Evolutionary conservation across 2,888 invertebrate species (phyloP), one percentile per base, ranked within the genome.

Genomic region (Cheilosia variabilis): DNA sequence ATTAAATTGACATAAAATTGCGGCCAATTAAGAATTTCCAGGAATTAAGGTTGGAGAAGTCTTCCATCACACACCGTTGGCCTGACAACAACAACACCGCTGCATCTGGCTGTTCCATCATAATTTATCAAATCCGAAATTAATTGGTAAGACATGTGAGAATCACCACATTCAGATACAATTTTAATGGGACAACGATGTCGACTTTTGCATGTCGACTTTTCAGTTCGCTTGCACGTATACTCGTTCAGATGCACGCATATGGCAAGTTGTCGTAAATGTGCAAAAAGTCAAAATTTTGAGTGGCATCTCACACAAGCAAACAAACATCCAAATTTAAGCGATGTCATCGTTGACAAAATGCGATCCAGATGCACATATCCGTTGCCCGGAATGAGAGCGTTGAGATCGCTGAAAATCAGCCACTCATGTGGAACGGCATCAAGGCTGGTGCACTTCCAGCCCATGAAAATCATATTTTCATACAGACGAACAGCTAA

Each of bases 21-120:
- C 71, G 84, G 75, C 84, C 84, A 84, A 84, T 84, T 84, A 84
- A 84, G 80, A 75, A 71, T 79, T 84, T 84, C 84, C 79, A 84
- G 84, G 84, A 84, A 84, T 79, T 84, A 80, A 84, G 80, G 84
- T 80, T 76, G 84, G 76, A 43, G 43, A 66, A 75, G 66, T 84
- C 63, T 63, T 5, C 22, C 75, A 62, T 15, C 27, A 55, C 63
- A 55, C 53, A 66, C 65, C 65, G 72, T 72, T 57, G 27, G 66
- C 50, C n/a, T 43, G 41, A 31, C 58, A 43, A n/a, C 43, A 24
- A 22, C 43, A 24, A 43, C 37, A 50, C 43, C 34, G 4, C 22
- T 4, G 37, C 68, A 72, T 68, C 68, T 66, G 66, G 62, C 68
- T 63, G 73, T 53, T 69, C 53, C 53, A 66, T 80, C 66, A 79